A percentile compares a stretch with the other conserved stretches of the same genome.
These are phyloP conservation scores for Drosophila sp. DNA, from an alignment of 1,140 invertebrate species.

Conservation along the genomic window DNA sequence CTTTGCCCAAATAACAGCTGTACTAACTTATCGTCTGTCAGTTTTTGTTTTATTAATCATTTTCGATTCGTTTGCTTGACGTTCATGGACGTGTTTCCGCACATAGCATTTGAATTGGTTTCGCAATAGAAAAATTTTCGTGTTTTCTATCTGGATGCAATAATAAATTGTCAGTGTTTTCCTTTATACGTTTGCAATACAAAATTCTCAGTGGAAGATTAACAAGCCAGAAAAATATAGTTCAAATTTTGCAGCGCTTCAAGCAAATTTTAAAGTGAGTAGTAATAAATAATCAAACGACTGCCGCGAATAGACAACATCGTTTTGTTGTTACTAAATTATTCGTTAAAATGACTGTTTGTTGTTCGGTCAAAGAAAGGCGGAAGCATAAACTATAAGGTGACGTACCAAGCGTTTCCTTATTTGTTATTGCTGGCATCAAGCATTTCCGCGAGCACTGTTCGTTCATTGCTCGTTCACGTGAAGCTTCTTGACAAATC, in stretches of 20 bases:
- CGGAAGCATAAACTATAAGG: constrained; percentile 48
- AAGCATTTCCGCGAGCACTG: constrained; percentile 53
- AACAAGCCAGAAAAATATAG: constrained; percentile 33
- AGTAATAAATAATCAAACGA: constrained; percentile 10
- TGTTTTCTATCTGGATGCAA: constrained; percentile 73
- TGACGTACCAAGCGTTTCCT: constrained; percentile 52
- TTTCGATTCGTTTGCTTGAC: constrained; percentile 76
- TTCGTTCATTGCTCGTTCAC: neutral
- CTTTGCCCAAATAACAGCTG: constrained; percentile 25
- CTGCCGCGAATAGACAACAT: constrained; percentile 10
- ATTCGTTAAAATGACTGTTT: constrained; percentile 8
- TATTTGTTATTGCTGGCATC: constrained; percentile 46
- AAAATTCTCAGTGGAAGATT: constrained; percentile 76
- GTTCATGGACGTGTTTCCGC: constrained; percentile 69
- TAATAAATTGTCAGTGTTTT: constrained; percentile 68
- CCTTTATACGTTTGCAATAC: constrained; percentile 51
- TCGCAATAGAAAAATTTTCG: constrained; percentile 78
- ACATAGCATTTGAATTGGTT: constrained; percentile 70
- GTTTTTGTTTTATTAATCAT: constrained; percentile 73
- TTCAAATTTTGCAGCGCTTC: constrained; percentile 45
- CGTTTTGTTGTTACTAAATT: constrained; percentile 18
- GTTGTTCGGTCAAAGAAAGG: constrained; percentile 52
- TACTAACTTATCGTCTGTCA: constrained; percentile 38
- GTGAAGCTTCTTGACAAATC: constrained; percentile 72
- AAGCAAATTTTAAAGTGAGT: constrained; percentile 60